A percentile compares a stretch with the other conserved stretches of the same genome.
Conservation (phyloP, 2,797 vertebrate species). For the Numenius phaeopus region DNA sequence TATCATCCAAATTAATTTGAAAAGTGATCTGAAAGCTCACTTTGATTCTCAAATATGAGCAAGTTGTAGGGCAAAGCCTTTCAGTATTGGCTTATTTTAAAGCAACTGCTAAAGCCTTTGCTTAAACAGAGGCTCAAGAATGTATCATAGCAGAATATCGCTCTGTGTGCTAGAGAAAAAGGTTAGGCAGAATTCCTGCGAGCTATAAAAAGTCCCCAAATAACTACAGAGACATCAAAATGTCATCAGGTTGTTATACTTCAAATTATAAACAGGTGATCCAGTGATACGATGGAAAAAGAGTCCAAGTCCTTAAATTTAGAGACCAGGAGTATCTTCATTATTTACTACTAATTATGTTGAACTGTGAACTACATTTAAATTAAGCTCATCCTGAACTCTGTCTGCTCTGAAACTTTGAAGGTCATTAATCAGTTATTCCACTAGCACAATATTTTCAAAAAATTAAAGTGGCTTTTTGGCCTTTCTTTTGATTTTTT, state of each 20-base stretch:
- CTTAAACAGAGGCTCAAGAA: neutral
- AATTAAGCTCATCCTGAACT: neutral
- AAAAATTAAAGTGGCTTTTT: neutral
- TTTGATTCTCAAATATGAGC: neutral
- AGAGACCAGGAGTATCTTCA: neutral
- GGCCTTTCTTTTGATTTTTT: neutral
- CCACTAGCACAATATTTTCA: neutral
- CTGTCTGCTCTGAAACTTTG: neutral
- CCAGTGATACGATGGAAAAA: neutral
- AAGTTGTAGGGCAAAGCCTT: neutral
- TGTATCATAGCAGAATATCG: neutral
- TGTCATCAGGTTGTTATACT: slow-evolving; percentile 34
- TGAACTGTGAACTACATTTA: neutral
- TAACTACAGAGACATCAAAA: slow-evolving; percentile 50
- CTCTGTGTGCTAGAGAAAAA: neutral
- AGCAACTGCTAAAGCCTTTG: neutral
- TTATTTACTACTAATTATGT: neutral
- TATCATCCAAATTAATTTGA: neutral
- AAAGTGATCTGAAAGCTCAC: neutral
- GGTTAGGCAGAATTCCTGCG: neutral
- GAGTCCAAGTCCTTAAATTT: neutral
- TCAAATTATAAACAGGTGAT: slow-evolving; percentile 38
- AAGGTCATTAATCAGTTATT: neutral
- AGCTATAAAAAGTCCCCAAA: slow-evolving; percentile 37
- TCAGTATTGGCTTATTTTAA: neutral